Conservation (phyloP, 2,113 vertebrate species). For the Xiphorhynchus elegans region DNA sequence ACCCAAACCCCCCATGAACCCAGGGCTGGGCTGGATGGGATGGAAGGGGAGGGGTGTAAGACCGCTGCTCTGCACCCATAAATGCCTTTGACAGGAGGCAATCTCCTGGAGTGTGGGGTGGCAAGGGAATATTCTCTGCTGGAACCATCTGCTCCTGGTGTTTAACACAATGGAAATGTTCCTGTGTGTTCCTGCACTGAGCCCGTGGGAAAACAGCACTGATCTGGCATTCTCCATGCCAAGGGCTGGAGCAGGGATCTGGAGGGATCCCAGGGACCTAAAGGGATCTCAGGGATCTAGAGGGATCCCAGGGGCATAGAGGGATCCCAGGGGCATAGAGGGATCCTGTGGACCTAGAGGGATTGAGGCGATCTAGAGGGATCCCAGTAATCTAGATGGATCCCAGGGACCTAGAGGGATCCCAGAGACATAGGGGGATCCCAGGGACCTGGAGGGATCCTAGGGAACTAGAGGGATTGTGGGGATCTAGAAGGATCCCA, state of each 20-base stretch:
- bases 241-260: not conserved
- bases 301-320: too few relatives aligned
- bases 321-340: too few relatives aligned
- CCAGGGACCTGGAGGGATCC: too few relatives aligned
- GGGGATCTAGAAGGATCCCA: too few relatives aligned
- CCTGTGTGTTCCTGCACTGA: not conserved
- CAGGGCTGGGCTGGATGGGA: not conserved
- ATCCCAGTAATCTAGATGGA: too few relatives aligned
- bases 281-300: too few relatives aligned
- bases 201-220: not conserved
- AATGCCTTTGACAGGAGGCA: not conserved
- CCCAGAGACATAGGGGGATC: too few relatives aligned
- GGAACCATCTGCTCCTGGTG: not conserved
- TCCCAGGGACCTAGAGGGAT: too few relatives aligned
- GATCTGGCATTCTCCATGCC: not conserved
- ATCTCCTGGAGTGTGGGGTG: too few relatives aligned
- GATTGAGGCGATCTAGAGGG: too few relatives aligned
- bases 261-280: not conserved
- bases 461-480: too few relatives aligned
- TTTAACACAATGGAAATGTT: fast-evolving
- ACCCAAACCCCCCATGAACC: fast-evolving
- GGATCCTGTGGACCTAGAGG: too few relatives aligned
- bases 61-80: fast-evolving
- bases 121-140: not conserved
- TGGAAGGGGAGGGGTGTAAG: not conserved